Conservation (phyloP, 2,113 vertebrate genomes). For the Chaetura pelagica region DNA sequence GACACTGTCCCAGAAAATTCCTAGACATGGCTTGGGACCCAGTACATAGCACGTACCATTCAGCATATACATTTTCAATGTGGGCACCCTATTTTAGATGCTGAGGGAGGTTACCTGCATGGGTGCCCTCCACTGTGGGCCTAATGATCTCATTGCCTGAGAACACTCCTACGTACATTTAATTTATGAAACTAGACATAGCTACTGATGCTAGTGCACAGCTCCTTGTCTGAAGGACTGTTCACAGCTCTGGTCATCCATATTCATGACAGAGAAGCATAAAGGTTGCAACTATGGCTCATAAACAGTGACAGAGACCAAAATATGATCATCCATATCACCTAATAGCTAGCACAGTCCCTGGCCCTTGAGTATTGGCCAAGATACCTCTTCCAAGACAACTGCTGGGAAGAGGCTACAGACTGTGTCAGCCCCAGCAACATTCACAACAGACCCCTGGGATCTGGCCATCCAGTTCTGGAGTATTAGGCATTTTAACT, state of each 20-base stretch:
- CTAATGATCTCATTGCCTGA: background rate
- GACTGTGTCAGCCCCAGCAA: background rate
- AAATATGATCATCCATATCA: background rate
- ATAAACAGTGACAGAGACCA: background rate
- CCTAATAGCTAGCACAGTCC: background rate
- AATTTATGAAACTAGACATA: background rate
- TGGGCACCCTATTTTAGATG: background rate
- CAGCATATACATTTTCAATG: background rate
- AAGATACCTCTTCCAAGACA: background rate
- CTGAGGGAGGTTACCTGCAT: background rate
- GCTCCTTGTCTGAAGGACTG: background rate
- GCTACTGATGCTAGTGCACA: background rate
- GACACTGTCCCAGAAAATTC: background rate
- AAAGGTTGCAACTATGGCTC: background rate
- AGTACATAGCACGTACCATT: background rate
- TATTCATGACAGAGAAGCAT: background rate
- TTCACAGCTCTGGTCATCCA: background rate
- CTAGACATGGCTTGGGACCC: background rate
- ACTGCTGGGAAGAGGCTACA: background rate
- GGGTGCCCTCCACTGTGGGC: background rate
- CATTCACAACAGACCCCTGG: background rate
- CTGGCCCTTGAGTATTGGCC: background rate
- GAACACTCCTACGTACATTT: fast-evolving
- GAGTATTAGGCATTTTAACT: background rate
- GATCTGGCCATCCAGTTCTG: background rate